These are phyloP conservation scores for Xestia sexstrigata DNA, from an alignment of 2,888 invertebrate genomes.

Conservation along the genomic window DNA sequence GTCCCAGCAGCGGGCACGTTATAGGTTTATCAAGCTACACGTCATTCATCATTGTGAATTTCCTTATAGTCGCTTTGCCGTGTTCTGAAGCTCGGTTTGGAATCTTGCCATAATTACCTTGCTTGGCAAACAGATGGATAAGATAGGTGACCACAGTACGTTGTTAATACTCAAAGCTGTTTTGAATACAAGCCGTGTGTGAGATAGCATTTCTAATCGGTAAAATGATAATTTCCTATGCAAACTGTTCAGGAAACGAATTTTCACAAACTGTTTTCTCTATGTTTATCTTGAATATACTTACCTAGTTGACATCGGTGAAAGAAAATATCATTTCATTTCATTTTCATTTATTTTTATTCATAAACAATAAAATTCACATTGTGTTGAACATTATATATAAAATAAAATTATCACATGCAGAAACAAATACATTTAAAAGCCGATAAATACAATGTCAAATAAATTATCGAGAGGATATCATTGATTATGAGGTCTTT, in stretches of 20 bases:
- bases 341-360: too few species aligned
- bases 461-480: too few species aligned
- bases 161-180: background rate
- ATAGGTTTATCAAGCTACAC: background rate
- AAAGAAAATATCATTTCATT: too few species aligned
- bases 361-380: too few species aligned
- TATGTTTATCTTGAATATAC: background rate
- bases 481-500: too few species aligned
- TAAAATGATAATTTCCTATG: background rate
- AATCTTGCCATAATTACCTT: conserved; percentile 28
- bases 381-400: too few species aligned
- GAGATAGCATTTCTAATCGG: background rate
- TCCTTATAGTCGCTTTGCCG: background rate
- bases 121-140: conserved; percentile 17
- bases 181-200: background rate
- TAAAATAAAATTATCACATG: too few species aligned
- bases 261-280: too few species aligned
- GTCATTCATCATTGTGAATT: background rate
- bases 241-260: too few species aligned
- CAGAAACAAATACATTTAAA: too few species aligned
- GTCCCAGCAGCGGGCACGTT: background rate
- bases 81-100: conserved; percentile 17
- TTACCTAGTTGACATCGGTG: too few species aligned
- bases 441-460: too few species aligned
- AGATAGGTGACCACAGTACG: background rate